Conservation (phyloP, 2,888 invertebrate species). For the Agriopis aurantiaria region DNA sequence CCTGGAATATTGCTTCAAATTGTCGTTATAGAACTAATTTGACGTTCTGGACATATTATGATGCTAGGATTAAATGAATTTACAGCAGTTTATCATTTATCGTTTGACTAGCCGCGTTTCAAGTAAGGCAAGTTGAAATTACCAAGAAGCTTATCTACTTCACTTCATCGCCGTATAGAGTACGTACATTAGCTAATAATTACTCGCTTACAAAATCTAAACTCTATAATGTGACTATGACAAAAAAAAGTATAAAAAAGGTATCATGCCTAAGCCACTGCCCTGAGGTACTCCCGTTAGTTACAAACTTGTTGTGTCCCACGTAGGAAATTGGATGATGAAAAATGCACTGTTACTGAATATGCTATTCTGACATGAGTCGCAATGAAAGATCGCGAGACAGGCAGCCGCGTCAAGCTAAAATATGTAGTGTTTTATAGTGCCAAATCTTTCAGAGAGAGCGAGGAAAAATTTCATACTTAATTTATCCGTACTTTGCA, state of each 20-base stretch:
- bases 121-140: not conserved
- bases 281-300: constrained; percentile 46
- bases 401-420: constrained; percentile 52
- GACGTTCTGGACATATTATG: constrained; percentile 3
- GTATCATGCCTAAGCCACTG: constrained; percentile 31
- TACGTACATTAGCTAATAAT: not conserved
- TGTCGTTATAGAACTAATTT: constrained; percentile 51
- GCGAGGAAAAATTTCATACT: constrained; percentile 37
- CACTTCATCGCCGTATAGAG: not conserved
- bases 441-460: constrained; percentile 52
- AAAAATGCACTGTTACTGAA: constrained; percentile 74
- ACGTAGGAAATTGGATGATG: constrained; percentile 70
- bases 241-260: constrained; percentile 1
- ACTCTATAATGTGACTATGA: not conserved
- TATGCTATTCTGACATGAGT: constrained; percentile 65
- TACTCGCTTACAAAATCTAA: not conserved
- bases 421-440: constrained; percentile 64
- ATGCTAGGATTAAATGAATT: not conserved
- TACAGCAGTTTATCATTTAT: too few species aligned
- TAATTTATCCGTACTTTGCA: constrained; percentile 30
- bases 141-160: not conserved
- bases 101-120: too few species aligned
- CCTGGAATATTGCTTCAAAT: constrained; percentile 50
- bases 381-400: constrained; percentile 63
- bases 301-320: constrained; percentile 52